Evolutionary conservation across 2,797 vertebrate genomes (phyloP).

Genomic region (Otus scops): DNA sequence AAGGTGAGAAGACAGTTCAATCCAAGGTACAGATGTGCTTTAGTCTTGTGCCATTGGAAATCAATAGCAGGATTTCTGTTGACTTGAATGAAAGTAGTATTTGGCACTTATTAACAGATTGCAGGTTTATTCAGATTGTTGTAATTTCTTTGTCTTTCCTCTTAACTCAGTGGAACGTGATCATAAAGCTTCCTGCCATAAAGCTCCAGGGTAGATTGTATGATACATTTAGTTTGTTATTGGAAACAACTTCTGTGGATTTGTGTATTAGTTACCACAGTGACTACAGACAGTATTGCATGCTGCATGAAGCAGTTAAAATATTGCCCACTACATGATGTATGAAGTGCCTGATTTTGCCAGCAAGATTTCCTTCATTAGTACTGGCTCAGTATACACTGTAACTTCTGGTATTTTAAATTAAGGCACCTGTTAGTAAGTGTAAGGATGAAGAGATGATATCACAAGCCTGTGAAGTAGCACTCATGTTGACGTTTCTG

Average conservation of each 20-base stretch:
- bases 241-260: slow-evolving; percentile 24
- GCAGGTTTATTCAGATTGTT: neutral
- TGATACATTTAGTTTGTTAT: slow-evolving; percentile 44
- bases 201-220: neutral
- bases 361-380: slow-evolving; percentile 40
- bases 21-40: neutral
- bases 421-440: slow-evolving; percentile 45
- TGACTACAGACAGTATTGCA: neutral
- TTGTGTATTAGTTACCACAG: slow-evolving; percentile 33
- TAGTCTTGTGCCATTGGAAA: neutral
- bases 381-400: neutral
- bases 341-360: slow-evolving; percentile 10
- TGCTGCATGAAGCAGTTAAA: neutral
- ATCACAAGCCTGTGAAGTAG: slow-evolving; percentile 21
- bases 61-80: slow-evolving; percentile 8
- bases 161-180: neutral
- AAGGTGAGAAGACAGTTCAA: neutral
- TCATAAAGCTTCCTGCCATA: slow-evolving; percentile 25
- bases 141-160: slow-evolving; percentile 12
- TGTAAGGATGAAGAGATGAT: slow-evolving; percentile 39
- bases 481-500: slow-evolving; percentile 8
- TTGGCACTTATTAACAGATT: neutral
- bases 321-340: neutral
- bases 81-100: neutral
- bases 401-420: slow-evolving; percentile 1